These are phyloP conservation scores for Ligdia adustata DNA, from an alignment of 2,888 invertebrate species.

Conservation along the genomic window DNA sequence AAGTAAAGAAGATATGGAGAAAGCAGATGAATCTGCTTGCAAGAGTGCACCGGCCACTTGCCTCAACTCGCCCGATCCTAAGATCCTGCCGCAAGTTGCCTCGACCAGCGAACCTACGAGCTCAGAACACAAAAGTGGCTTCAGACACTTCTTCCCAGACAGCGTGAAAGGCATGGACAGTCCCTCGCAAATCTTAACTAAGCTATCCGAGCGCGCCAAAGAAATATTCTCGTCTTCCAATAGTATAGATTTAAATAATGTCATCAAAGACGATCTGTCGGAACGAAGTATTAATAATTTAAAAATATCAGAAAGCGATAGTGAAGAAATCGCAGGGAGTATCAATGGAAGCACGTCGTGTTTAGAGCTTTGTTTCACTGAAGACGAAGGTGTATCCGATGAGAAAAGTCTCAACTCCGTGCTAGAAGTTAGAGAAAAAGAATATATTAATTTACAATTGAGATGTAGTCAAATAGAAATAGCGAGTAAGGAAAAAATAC, in stretches of 20 bases:
- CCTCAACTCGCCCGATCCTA: constrained; percentile 83
- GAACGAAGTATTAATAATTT: constrained; percentile 74
- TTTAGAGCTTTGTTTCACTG: constrained; percentile 76
- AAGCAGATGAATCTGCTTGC: constrained; percentile 58
- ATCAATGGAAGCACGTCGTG: constrained; percentile 78
- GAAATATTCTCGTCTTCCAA: constrained; percentile 78
- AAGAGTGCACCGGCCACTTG: constrained; percentile 86
- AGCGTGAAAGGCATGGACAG: constrained; percentile 74
- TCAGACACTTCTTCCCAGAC: constrained; percentile 77
- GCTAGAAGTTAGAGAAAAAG: constrained; percentile 75
- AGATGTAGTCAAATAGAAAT: constrained; percentile 78
- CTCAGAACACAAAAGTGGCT: constrained; percentile 67
- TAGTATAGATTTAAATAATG: constrained; percentile 69
- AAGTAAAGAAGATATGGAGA: constrained; percentile 40
- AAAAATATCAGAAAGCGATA: constrained; percentile 78
- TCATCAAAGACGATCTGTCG: constrained; percentile 67
- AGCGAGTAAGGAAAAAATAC: constrained; percentile 72
- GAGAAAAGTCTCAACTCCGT: constrained; percentile 60
- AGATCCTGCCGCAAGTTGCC: constrained; percentile 55
- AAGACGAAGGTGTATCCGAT: constrained; percentile 70
- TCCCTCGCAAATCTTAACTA: constrained; percentile 74
- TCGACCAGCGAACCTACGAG: constrained; percentile 75
- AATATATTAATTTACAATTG: constrained; percentile 78
- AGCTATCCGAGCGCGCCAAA: constrained; percentile 77
- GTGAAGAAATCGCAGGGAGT: constrained; percentile 75